These are phyloP conservation scores for Oncorhynchus clarkii DNA, from an alignment of 2,113 vertebrate genomes.

Conservation along the genomic window DNA sequence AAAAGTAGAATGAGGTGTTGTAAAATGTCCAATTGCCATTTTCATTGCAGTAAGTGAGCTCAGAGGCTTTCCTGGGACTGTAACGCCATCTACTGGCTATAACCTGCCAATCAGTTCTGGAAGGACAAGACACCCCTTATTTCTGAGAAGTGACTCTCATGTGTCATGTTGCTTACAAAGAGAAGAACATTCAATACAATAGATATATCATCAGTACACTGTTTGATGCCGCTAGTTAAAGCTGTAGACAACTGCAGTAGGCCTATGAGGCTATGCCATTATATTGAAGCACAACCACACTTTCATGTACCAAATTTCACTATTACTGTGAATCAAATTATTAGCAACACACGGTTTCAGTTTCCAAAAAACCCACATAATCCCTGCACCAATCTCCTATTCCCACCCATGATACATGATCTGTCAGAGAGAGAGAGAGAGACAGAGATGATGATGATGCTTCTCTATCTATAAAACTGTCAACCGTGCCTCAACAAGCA, in stretches of 20 bases:
- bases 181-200: background rate
- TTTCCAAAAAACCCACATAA: background rate
- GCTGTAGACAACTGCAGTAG: background rate
- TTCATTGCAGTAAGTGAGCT: background rate
- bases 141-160: background rate
- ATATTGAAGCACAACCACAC: background rate
- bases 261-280: background rate
- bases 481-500: background rate
- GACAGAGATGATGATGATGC: too few species aligned
- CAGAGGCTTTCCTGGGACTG: background rate
- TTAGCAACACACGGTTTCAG: background rate
- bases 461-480: too few species aligned
- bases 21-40: background rate
- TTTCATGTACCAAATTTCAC: background rate
- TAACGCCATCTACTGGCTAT: conserved; percentile 7
- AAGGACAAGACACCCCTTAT: background rate
- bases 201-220: background rate
- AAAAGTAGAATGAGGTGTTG: background rate
- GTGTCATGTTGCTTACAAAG: background rate
- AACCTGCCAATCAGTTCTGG: background rate
- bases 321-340: background rate
- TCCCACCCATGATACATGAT: too few species aligned
- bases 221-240: background rate
- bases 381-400: too few species aligned
- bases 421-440: background rate